Evolutionary conservation across 2,113 vertebrate species (phyloP).

Genomic region (Tyrannus savana): DNA sequence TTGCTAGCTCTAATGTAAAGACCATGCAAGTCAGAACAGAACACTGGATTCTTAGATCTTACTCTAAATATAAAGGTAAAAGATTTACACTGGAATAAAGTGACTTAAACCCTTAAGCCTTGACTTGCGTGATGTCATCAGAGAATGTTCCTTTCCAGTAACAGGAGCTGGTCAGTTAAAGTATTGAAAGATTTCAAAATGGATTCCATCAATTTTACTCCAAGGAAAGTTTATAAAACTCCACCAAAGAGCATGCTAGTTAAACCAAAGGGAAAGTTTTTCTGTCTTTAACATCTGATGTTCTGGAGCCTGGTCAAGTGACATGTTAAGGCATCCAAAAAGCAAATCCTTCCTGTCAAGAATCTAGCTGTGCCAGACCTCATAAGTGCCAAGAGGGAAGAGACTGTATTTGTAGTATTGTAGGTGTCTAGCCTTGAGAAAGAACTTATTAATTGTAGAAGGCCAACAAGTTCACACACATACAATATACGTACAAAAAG

Average conservation of each 20-base stretch:
- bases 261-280: neutral
- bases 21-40: neutral
- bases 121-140: neutral
- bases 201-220: neutral
- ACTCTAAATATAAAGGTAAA: neutral
- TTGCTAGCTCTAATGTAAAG: neutral
- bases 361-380: neutral
- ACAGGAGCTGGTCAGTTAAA: neutral
- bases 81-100: neutral
- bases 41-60: neutral
- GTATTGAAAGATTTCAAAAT: fast-evolving
- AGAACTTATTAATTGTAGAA: neutral
- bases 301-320: neutral
- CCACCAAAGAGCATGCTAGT: neutral
- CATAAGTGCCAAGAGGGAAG: neutral
- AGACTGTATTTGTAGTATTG: neutral
- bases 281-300: neutral
- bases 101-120: neutral
- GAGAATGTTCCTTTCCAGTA: neutral
- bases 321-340: neutral
- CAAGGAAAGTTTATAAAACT: neutral
- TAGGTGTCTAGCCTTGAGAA: neutral
- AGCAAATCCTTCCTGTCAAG: neutral
- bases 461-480: neutral
- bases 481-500: neutral